A percentile compares a stretch with the other conserved stretches of the same genome.
Conservation (phyloP, 2,113 vertebrate genomes). For the Trematocara stigmaticum region DNA sequence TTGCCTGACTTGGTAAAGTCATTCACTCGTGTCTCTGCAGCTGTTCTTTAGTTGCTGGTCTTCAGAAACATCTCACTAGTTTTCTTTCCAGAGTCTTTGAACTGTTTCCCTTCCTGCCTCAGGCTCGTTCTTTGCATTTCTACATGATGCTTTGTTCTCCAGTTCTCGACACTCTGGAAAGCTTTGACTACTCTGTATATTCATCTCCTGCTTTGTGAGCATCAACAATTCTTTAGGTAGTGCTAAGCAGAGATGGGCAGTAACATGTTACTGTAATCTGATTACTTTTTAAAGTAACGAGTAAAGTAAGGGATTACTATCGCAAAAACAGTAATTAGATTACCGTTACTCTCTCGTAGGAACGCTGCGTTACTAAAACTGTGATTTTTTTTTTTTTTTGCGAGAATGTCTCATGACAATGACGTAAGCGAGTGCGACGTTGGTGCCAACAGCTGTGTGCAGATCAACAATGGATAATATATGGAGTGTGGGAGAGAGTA, state of each 20-base stretch:
- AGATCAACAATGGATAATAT: too few relatives aligned
- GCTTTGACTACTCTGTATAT: background rate
- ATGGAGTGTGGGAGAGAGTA: too few relatives aligned
- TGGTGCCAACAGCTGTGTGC: too few relatives aligned
- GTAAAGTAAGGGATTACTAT: too few relatives aligned
- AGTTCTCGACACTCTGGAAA: background rate
- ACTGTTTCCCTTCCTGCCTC: background rate
- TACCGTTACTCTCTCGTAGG: too few relatives aligned
- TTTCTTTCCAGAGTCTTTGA: background rate
- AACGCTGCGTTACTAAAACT: too few relatives aligned
- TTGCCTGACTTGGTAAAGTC: background rate
- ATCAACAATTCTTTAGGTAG: background rate
- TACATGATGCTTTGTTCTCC: background rate
- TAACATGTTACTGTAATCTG: too few relatives aligned
- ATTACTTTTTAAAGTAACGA: too few relatives aligned
- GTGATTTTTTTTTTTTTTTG: too few relatives aligned
- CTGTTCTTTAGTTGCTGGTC: background rate
- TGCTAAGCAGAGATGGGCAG: background rate
- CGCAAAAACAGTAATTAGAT: too few relatives aligned
- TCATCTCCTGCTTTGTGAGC: background rate
- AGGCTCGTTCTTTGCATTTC: background rate
- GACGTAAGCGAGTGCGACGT: too few relatives aligned
- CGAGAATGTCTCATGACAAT: too few relatives aligned
- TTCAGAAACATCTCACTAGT: background rate
- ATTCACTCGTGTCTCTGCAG: background rate